Percentiles rank a stretch among this genome's conserved stretches.
phyloP scores from a whole-genome alignment of 2,888 invertebrate genomes.

The Calameuta idolon region DNA sequence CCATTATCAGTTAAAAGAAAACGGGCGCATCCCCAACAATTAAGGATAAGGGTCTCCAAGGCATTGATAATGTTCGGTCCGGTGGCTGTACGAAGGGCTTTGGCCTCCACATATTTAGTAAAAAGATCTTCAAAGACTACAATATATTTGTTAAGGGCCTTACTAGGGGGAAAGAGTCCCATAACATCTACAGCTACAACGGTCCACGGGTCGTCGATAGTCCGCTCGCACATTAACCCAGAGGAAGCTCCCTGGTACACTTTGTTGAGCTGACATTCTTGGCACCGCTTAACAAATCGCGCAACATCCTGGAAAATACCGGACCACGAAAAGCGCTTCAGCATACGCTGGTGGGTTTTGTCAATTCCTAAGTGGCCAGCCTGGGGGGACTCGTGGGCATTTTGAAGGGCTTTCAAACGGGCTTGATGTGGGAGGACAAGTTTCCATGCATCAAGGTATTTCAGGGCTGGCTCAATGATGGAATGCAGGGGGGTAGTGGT shows the following conservation, averaged over 20 bases:
- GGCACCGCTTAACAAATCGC: too few relatives aligned
- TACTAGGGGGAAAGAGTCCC: conserved; percentile 34
- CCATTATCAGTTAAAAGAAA: conserved; percentile 37
- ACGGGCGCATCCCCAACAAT: conserved; percentile 40
- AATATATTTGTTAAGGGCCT: conserved; percentile 20
- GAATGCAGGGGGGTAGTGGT: conserved; percentile 11
- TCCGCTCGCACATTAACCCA: not conserved
- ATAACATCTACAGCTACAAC: conserved; percentile 27
- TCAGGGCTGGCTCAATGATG: conserved; percentile 14
- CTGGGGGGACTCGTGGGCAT: conserved; percentile 1
- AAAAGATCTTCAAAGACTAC: conserved; percentile 34
- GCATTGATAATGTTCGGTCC: not conserved
- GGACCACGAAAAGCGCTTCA: too few relatives aligned
- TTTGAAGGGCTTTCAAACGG: not conserved
- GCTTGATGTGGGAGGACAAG: conserved; percentile 9
- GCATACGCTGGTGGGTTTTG: too few relatives aligned
- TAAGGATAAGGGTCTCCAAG: conserved; percentile 21
- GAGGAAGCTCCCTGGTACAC: not conserved
- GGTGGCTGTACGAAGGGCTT: conserved; percentile 12
- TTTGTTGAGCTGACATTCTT: not conserved
- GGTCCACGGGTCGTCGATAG: not conserved
- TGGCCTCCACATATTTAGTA: conserved; percentile 16
- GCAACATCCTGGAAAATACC: too few relatives aligned
- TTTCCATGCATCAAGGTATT: conserved; percentile 9
- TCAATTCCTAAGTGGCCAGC: not conserved